These are phyloP conservation scores for Sericinus montela DNA, from an alignment of 2,888 invertebrate species.

Conservation along the genomic window DNA sequence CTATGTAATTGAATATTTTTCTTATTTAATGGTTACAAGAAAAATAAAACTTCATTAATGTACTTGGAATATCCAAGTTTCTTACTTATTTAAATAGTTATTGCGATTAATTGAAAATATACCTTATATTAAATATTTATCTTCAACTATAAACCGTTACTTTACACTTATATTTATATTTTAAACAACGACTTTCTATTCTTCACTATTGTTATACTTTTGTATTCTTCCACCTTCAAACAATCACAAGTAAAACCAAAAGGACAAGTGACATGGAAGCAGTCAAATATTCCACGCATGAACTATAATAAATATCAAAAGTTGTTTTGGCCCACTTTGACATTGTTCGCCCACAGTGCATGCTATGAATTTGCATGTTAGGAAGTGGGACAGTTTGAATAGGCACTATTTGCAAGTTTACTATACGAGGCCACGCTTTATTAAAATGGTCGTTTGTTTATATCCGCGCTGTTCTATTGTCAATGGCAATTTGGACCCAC, in stretches of 20 bases:
- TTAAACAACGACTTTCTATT: neutral
- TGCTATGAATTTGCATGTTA: slow-evolving; percentile 67
- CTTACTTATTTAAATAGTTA: too few species aligned
- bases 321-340: slow-evolving; percentile 50
- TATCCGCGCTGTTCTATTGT: slow-evolving; percentile 2
- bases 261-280: slow-evolving; percentile 24
- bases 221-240: slow-evolving; percentile 27
- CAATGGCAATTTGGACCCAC: neutral
- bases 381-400: slow-evolving; percentile 67
- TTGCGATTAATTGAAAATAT: too few species aligned
- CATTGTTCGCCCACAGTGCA: slow-evolving; percentile 64
- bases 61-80: too few species aligned
- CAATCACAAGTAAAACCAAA: slow-evolving; percentile 23
- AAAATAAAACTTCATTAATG: too few species aligned
- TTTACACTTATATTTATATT: too few species aligned
- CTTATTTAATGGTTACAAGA: slow-evolving; percentile 1
- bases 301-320: slow-evolving; percentile 40
- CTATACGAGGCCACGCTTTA: slow-evolving; percentile 35
- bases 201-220: slow-evolving; percentile 15
- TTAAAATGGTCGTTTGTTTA: slow-evolving; percentile 23
- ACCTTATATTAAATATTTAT: too few species aligned
- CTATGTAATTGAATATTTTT: slow-evolving; percentile 3
- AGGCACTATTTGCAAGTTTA: slow-evolving; percentile 41
- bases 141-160: too few species aligned
- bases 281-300: slow-evolving; percentile 35